These are phyloP conservation scores for Tolmerus cingulatus DNA, from an alignment of 2,888 invertebrate genomes.

Conservation along the genomic window DNA sequence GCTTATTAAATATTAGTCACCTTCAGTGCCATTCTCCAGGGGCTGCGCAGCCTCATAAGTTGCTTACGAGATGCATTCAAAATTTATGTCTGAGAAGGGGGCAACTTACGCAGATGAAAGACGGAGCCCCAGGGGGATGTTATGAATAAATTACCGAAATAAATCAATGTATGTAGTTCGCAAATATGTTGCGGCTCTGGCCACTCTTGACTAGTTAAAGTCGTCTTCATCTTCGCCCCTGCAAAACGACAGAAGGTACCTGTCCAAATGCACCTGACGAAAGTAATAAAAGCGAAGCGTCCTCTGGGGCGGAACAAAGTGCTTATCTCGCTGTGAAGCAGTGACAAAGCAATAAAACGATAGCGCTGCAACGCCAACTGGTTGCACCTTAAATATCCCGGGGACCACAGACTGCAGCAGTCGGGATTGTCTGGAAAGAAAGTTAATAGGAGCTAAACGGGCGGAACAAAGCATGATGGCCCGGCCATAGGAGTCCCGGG, in stretches of 20 bases:
- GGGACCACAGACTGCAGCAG: neutral
- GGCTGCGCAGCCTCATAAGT: neutral
- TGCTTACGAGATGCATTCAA: neutral
- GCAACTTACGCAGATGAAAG: neutral
- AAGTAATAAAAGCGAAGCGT: neutral
- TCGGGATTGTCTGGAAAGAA: neutral
- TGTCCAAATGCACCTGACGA: neutral
- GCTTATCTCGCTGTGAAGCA: neutral
- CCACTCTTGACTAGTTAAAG: neutral
- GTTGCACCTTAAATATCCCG: neutral
- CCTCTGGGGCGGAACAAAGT: neutral
- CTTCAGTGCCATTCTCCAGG: neutral
- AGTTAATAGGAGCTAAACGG: neutral
- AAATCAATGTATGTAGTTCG: neutral
- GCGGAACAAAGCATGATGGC: neutral
- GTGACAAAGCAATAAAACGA: neutral
- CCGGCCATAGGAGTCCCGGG: neutral
- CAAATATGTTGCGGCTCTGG: neutral
- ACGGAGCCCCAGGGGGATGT: neutral
- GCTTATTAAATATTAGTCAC: slow-evolving; percentile 43
- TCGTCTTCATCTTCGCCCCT: neutral
- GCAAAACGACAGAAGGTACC: neutral
- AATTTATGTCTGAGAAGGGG: neutral
- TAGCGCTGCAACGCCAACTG: neutral
- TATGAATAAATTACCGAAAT: neutral